Conservation (phyloP, 2,113 vertebrate species). For the Xiphias gladius region DNA sequence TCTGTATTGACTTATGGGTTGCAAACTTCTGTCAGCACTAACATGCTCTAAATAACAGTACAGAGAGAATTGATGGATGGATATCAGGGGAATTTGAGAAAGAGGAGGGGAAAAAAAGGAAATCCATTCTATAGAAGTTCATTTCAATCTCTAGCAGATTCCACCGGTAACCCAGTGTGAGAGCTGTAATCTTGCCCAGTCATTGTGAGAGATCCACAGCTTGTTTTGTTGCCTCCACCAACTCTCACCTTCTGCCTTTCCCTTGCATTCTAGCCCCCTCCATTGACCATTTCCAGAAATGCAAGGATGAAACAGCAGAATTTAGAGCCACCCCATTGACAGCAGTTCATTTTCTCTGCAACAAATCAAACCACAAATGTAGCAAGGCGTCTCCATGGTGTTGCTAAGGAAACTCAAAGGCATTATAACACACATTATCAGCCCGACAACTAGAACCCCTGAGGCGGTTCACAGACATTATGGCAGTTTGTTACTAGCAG, state of each 20-base stretch:
- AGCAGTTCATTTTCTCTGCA: conserved; percentile 48
- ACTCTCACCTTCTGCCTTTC: conserved; percentile 18
- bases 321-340: conserved; percentile 50
- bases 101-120: conserved; percentile 23
- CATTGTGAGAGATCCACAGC: conserved; percentile 38
- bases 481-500: conserved; percentile 50
- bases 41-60: conserved; percentile 75
- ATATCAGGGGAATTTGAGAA: conserved; percentile 42
- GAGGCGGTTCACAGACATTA: conserved; percentile 58
- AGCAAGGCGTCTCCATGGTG: conserved; percentile 57
- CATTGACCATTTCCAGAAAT: conserved; percentile 59
- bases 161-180: conserved; percentile 48
- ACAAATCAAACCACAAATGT: conserved; percentile 55
- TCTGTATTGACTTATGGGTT: conserved; percentile 69
- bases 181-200: conserved; percentile 58
- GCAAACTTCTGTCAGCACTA: conserved; percentile 73
- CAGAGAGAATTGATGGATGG: conserved; percentile 62
- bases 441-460: conserved; percentile 44
- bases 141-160: conserved; percentile 71
- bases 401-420: conserved; percentile 70
- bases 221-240: conserved; percentile 4
- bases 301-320: conserved; percentile 80
- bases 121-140: conserved; percentile 71
- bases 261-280: conserved; percentile 76
- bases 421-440: conserved; percentile 75